A percentile compares a stretch with the other conserved stretches of the same genome.
Conservation (phyloP, 2,888 invertebrate species). For the Stenolophus ochropezus region DNA sequence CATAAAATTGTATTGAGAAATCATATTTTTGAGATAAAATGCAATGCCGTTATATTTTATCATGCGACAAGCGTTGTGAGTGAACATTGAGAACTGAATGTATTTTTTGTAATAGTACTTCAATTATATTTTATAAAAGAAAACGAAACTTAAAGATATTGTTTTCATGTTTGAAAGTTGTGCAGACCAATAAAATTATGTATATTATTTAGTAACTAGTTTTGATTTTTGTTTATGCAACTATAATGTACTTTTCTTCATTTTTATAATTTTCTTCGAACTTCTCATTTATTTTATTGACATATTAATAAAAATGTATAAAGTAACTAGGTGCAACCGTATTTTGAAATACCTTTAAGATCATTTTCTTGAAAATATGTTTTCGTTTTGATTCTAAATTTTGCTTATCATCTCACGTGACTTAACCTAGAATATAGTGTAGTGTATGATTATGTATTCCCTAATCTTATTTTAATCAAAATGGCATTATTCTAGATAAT, state of each 20-base stretch:
- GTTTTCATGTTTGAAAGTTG: conserved; percentile 31
- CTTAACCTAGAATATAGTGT: conserved; percentile 6
- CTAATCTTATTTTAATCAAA: conserved; percentile 2
- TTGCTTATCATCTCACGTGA: conserved; percentile 1
- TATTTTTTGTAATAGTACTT: conserved; percentile 46
- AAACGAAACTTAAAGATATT: conserved; percentile 35
- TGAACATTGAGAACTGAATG: conserved; percentile 37
- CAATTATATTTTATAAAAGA: conserved; percentile 38
- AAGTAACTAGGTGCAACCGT: neutral
- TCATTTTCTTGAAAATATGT: conserved; percentile 2
- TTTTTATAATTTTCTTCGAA: conserved; percentile 39
- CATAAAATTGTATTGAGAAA: conserved; percentile 33
- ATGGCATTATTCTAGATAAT: neutral
- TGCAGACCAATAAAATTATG: conserved; percentile 38
- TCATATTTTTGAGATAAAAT: conserved; percentile 40
- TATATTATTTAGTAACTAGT: conserved; percentile 35
- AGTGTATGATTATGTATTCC: neutral
- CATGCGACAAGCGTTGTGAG: conserved; percentile 26
- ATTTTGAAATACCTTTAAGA: conserved; percentile 4
- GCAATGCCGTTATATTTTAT: conserved; percentile 40
- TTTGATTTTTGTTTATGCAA: conserved; percentile 23
- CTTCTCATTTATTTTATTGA: conserved; percentile 33
- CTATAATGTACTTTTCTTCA: conserved; percentile 12
- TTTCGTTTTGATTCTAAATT: conserved; percentile 1
- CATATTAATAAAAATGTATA: conserved; percentile 38